These are phyloP conservation scores for Macrosteles quadrilineatus DNA, from an alignment of 1,140 invertebrate species.

Conservation along the genomic window DNA sequence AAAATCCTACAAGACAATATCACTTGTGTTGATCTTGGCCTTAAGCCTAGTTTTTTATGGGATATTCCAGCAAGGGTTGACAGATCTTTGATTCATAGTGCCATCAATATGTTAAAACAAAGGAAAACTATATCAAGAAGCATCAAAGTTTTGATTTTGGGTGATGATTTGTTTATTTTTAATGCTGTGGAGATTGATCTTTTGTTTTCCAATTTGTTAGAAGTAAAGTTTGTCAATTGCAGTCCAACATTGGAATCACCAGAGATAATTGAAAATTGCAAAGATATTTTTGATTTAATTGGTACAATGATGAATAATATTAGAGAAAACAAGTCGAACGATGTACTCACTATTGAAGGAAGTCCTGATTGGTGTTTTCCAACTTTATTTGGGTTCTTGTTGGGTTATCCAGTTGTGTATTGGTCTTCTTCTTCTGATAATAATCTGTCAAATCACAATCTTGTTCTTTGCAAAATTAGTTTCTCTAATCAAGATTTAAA, in stretches of 20 bases:
- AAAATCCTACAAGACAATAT: conserved; percentile 36
- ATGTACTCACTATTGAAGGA: background rate
- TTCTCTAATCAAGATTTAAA: background rate
- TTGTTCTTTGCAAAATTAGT: background rate
- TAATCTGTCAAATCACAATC: conserved; percentile 12
- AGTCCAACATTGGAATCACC: conserved; percentile 20
- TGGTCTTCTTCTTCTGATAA: conserved; percentile 28
- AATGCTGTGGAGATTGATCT: background rate
- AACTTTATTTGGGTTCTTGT: conserved; percentile 35
- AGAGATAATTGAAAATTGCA: conserved; percentile 1
- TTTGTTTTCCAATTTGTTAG: conserved; percentile 15
- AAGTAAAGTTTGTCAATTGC: conserved; percentile 32
- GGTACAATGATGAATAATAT: background rate
- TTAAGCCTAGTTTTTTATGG: conserved; percentile 42
- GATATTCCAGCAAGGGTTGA: conserved; percentile 33
- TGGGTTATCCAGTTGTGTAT: conserved; percentile 40
- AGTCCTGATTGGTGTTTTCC: conserved; percentile 33
- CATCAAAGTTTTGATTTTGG: conserved; percentile 24
- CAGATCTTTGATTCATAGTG: background rate
- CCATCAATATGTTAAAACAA: conserved; percentile 31
- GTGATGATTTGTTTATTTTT: conserved; percentile 35
- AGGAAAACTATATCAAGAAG: conserved; percentile 16
- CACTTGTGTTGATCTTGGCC: conserved; percentile 32
- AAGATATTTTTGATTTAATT: conserved; percentile 7
- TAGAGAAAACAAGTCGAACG: background rate